Base-by-base conservation (phyloP, 2,797 vertebrate genomes). In the Varecia variegata region DNA sequence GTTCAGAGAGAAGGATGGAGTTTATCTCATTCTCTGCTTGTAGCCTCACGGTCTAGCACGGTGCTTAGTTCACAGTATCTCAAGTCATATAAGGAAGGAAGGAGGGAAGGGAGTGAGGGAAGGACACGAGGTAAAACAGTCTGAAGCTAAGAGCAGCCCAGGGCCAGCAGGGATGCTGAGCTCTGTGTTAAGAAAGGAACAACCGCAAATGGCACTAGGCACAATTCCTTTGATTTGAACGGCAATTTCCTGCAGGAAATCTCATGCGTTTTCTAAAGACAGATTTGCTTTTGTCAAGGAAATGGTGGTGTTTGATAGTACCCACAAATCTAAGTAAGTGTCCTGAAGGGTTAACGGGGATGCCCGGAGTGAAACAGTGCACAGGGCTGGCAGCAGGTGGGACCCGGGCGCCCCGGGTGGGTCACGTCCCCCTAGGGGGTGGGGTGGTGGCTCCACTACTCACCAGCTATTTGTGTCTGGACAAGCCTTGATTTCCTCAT, bases 161-260 rank as follows among this genome's bases (percentile, higher is more conserved):
- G 81, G 32, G 52, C 27, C 80, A 6, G 9, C 20, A 12, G 77
- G 58, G 56, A 54, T 15, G 27, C 56, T 50, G 38, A 82, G 60
- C 54, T 81, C 43, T 2, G 30, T 1, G 9, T 5, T 30, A 11
- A 56, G 77, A 81, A 68, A 88, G 67, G 9, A 68, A 27, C 45
- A 30, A 38, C 20, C 13, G 12, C 18, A 30, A 35, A 76, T n/a
- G 62, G 45, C 84, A 50, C 17, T 0, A 70, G 20, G 25, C 50
- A 62, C 71, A 54, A 30, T 23, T 35, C 47, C 20, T 93, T 47
- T 83, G 38, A 83, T 73, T 15, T 79, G 87, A 93, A 85, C 15
- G 65, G 38, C 50, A 43, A 79, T 68, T 58, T 93, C 80, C 93
- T 79, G 30, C n/a, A 80, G 85, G 58, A 65, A 89, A 45, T n/a